Evolutionary conservation across 2,888 invertebrate species (phyloP).

Genomic region (Pherbina coryleti): DNA sequence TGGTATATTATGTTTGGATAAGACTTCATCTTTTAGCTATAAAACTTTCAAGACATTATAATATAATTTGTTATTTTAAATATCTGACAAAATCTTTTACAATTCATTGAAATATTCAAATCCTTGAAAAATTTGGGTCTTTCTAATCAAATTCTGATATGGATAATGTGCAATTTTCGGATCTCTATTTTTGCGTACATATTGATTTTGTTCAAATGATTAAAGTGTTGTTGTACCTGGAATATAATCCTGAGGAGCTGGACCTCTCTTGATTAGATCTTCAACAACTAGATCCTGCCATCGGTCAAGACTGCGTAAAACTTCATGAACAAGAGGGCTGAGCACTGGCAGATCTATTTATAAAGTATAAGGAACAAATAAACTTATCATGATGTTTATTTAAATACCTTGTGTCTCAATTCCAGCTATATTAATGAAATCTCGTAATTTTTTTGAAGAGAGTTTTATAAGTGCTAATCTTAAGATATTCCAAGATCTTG

Average conservation of each 20-base stretch:
- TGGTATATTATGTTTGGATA: no score
- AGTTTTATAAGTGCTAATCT: conserved; percentile 89
- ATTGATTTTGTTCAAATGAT: no score
- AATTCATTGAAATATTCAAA: no score
- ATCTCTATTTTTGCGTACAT: no score
- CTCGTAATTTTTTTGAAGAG: conserved; percentile 85
- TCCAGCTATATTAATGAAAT: conserved; percentile 89
- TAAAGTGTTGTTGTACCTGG: conserved; percentile 69
- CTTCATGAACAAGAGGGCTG: conserved; percentile 92
- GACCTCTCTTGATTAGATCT: conserved; percentile 75
- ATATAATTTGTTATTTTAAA: no score
- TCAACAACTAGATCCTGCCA: conserved; percentile 90
- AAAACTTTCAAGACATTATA: no score
- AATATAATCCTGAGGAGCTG: conserved; percentile 88
- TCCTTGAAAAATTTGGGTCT: no score
- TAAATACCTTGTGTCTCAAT: conserved; percentile 86
- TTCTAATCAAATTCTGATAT: no score
- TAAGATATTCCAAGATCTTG: conserved; percentile 96
- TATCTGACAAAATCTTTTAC: no score
- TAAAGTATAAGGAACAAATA: neutral
- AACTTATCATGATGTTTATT: conserved; percentile 1
- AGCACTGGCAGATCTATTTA: conserved; percentile 88
- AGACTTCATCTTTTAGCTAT: no score
- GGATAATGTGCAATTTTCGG: no score
- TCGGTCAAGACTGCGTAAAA: conserved; percentile 84